These are phyloP conservation scores for Tachycineta bicolor DNA, from an alignment of 2,113 vertebrate species.

Conservation along the genomic window DNA sequence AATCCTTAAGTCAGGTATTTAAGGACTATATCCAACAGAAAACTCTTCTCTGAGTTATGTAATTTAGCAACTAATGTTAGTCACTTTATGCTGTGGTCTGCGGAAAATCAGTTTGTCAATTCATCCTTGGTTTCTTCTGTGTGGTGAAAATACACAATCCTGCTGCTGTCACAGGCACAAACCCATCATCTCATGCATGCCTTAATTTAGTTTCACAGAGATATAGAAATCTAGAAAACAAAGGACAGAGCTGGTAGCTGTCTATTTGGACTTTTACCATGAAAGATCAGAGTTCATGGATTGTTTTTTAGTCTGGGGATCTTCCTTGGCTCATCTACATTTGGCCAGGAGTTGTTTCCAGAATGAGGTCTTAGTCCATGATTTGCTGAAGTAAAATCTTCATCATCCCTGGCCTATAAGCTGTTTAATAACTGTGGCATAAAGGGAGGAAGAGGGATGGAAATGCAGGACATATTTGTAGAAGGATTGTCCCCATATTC, in stretches of 20 bases:
- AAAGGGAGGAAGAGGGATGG: neutral
- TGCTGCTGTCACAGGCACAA: neutral
- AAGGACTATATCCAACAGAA: neutral
- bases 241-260: neutral
- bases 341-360: neutral
- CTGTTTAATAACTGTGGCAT: neutral
- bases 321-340: neutral
- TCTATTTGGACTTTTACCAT: neutral
- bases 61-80: neutral
- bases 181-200: neutral
- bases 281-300: neutral
- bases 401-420: neutral
- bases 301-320: neutral
- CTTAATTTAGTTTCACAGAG: neutral
- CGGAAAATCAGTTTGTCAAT: neutral
- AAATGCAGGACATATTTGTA: neutral
- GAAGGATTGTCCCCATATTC: neutral
- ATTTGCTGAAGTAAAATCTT: neutral
- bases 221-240: neutral
- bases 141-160: neutral
- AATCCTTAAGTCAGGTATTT: neutral
- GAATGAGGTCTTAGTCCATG: neutral
- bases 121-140: neutral
- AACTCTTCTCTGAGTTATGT: fast-evolving
- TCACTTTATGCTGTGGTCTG: neutral